Base-by-base conservation (phyloP, 2,113 vertebrate species). In the Cryptomyrus ogoouensis region DNA sequence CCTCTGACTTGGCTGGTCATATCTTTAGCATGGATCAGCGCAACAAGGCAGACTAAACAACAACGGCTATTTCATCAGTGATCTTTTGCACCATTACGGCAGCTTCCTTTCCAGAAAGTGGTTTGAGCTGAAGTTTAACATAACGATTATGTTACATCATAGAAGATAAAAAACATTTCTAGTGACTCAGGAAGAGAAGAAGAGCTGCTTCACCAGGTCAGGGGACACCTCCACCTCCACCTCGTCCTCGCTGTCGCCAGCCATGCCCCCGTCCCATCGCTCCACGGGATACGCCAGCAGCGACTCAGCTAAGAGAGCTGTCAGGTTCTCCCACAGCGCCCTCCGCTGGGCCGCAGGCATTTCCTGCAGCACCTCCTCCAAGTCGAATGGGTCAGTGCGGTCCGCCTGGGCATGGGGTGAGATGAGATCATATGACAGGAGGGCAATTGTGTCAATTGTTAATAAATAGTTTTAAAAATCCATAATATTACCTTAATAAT, bases 331-430 rank as follows among this genome's bases (percentile, higher is more conserved):
- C 98, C 98, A 99, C 15, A 99, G 92, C 46, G 93, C 88, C 90
- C 96, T 95, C 19, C 97, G 97, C 93, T 98, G 97, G 88, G 96
- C 96, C 70, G 95, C 95, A 80, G 97, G 90, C 91, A 99, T 93
- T 94, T 99, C 98, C 92, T 98, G 96, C 91, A 99, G 90, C 50
- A 99, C 92, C 89, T 99, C 98, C 1, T 94, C 94, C 91, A 99
- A 93, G 92, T 97, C 95, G 13, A 99, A 98, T 47, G 95, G 95
- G 90, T 97, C 96, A 0, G 94, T 91, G 27, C 90, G 89, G 91
- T 97, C 94, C 91, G 95, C 97, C 98, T 99, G 93, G 31, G 89
- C 91, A 70, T 12, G 0, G 27, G 53, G 12, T 66, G 21, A 90
- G 24, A 52, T 47, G 27, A 77, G 12, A 24, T 88, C 46, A 50